These are phyloP conservation scores for Cranoglanis bouderius DNA, from an alignment of 2,113 vertebrate species.

Conservation along the genomic window DNA sequence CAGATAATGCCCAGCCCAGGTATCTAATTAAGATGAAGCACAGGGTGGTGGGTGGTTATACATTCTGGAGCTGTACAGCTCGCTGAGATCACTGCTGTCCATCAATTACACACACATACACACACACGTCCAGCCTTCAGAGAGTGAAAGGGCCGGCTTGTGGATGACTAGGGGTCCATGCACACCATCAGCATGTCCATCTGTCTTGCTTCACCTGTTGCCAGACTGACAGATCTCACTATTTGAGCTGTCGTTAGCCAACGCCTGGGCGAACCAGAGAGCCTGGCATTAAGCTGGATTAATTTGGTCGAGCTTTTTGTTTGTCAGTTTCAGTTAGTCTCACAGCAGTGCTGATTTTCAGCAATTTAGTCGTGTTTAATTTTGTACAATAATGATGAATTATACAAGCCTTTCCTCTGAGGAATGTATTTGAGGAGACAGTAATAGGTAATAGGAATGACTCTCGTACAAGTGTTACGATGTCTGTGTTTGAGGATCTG, in stretches of 20 bases:
- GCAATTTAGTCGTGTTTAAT: background rate
- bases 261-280: background rate
- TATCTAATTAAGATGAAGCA: slow-evolving; percentile 64
- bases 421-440: background rate
- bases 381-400: background rate
- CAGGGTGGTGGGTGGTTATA: slow-evolving; percentile 49
- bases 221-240: slow-evolving; percentile 30
- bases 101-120: slow-evolving; percentile 20
- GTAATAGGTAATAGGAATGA: background rate
- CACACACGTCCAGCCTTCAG: slow-evolving; percentile 8
- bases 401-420: background rate
- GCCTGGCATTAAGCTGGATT: background rate
- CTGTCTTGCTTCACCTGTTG: slow-evolving; percentile 44
- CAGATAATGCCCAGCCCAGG: slow-evolving; percentile 61
- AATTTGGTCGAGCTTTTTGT: background rate
- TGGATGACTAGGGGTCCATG: slow-evolving; percentile 23
- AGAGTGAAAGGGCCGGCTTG: slow-evolving; percentile 23
- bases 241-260: background rate
- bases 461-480: background rate
- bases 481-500: background rate
- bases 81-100: slow-evolving; percentile 39
- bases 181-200: slow-evolving; percentile 39
- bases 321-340: slow-evolving; percentile 1
- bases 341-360: background rate
- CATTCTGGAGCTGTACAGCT: slow-evolving; percentile 47